Evolutionary conservation across 64 coral and sea anemone species (phyloP).

Genomic region (Actinia equina): DNA sequence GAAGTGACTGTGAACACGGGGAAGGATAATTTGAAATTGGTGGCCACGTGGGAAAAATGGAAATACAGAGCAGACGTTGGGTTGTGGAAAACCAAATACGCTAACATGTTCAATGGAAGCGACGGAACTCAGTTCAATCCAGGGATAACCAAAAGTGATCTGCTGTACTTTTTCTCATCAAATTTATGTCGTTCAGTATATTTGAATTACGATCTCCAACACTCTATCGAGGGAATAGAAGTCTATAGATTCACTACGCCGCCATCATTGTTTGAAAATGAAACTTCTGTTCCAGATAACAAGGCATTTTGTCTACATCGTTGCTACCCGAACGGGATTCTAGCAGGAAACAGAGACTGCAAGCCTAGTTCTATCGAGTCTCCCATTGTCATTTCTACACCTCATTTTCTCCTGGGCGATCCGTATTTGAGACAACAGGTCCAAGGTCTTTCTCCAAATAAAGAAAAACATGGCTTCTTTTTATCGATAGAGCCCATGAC

Average conservation of each 20-base stretch:
- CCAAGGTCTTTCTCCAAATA: constrained; percentile 55
- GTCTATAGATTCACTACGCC: constrained; percentile 60
- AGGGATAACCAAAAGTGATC: not conserved
- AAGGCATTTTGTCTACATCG: constrained; percentile 65
- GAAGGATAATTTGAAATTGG: constrained; percentile 22
- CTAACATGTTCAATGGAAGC: constrained; percentile 84
- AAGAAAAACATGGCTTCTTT: constrained; percentile 56
- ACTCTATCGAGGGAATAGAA: constrained; percentile 33
- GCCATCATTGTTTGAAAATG: constrained; percentile 46
- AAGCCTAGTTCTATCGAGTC: constrained; percentile 13
- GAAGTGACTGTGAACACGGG: constrained; percentile 51
- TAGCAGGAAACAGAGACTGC: constrained; percentile 39
- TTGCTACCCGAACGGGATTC: constrained; percentile 67
- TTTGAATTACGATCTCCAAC: constrained; percentile 43
- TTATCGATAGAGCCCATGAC: constrained; percentile 62
- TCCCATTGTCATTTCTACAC: constrained; percentile 69
- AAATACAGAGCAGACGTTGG: constrained; percentile 39
- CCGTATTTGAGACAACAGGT: constrained; percentile 40
- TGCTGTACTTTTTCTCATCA: constrained; percentile 60
- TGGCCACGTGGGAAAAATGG: constrained; percentile 55
- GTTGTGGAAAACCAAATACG: constrained; percentile 66
- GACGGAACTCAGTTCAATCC: constrained; percentile 81
- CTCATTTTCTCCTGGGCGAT: constrained; percentile 85
- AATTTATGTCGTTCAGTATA: constrained; percentile 76
- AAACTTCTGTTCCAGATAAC: constrained; percentile 45